Conservation (phyloP, 2,797 vertebrate genomes). For the Thripadectes ignobilis region DNA sequence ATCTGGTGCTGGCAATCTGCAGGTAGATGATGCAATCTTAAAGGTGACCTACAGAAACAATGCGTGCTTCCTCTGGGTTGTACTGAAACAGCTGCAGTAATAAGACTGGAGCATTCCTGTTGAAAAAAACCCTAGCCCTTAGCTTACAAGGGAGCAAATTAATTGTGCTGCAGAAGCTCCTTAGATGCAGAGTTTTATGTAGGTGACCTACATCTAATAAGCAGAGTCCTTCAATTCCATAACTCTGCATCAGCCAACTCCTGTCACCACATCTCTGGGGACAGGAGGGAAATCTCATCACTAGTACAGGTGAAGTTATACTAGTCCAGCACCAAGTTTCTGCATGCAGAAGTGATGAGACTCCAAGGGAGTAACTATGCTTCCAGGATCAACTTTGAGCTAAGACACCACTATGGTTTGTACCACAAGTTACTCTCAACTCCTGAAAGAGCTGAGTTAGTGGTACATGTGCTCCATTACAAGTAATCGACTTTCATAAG, state of each 20-base stretch:
- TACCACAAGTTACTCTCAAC: not conserved
- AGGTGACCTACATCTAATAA: constrained; percentile 46
- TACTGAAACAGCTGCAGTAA: constrained; percentile 9
- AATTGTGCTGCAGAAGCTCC: constrained; percentile 41
- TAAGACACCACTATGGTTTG: not conserved
- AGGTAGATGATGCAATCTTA: constrained; percentile 63
- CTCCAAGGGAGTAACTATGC: not conserved
- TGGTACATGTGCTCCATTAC: not conserved
- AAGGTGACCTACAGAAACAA: constrained; percentile 67
- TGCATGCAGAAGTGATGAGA: not conserved
- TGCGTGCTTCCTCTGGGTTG: not conserved
- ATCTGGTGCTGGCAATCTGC: constrained; percentile 57
- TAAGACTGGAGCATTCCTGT: not conserved
- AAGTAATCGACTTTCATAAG: not conserved
- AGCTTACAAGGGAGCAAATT: constrained; percentile 15
- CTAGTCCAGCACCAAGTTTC: not conserved
- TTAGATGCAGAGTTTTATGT: constrained; percentile 20
- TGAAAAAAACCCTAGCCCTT: constrained; percentile 4
- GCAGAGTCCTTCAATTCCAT: not conserved
- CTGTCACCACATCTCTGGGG: not conserved
- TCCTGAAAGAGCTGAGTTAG: not conserved
- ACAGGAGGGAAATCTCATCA: not conserved
- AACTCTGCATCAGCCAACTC: not conserved
- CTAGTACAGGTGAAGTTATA: not conserved
- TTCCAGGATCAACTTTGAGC: not conserved